A percentile compares a stretch with the other conserved stretches of the same genome.
phyloP scores from a whole-genome alignment of 2,888 invertebrate genomes.

The Archaeoteleia sp. region DNA sequence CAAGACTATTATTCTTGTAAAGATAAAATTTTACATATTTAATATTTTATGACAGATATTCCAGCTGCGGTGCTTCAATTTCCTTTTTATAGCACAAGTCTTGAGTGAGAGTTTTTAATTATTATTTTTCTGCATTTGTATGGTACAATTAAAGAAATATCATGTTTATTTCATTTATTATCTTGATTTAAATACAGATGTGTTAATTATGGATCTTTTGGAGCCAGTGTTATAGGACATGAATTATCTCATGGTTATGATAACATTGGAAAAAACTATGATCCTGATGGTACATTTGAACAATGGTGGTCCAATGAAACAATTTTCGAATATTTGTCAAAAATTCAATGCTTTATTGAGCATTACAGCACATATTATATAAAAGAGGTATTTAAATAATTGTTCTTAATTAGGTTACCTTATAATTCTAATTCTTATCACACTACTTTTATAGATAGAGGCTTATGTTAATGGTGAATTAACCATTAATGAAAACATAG shows the following conservation, averaged over 20 bases:
- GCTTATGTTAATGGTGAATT: slow-evolving; percentile 83
- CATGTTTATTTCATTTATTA: slow-evolving; percentile 9
- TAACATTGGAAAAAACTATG: slow-evolving; percentile 85
- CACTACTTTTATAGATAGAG: slow-evolving; percentile 59
- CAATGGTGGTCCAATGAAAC: slow-evolving; percentile 93
- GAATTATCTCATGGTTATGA: slow-evolving; percentile 80
- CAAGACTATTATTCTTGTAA: not conserved
- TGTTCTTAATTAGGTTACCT: not conserved
- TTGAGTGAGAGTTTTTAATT: slow-evolving; percentile 81
- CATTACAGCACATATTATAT: slow-evolving; percentile 86
- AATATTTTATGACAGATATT: slow-evolving; percentile 79
- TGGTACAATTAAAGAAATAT: slow-evolving; percentile 14
- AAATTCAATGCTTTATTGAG: slow-evolving; percentile 88
- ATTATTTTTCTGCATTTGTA: slow-evolving; percentile 1
- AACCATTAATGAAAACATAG: slow-evolving; percentile 88
- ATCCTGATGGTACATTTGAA: slow-evolving; percentile 87
- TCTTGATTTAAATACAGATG: slow-evolving; percentile 76
- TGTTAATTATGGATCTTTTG: slow-evolving; percentile 88
- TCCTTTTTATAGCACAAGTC: slow-evolving; percentile 89
- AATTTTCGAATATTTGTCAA: slow-evolving; percentile 83
- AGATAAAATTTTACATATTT: not conserved
- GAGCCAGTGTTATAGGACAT: slow-evolving; percentile 84
- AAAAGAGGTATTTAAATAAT: slow-evolving; percentile 75
- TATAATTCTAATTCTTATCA: no score
- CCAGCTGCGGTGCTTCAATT: slow-evolving; percentile 89